Percentiles rank a stretch among this genome's conserved stretches.
phyloP scores from a whole-genome alignment of 2,888 invertebrate species.

The Zaprionus obscuricornis region DNA sequence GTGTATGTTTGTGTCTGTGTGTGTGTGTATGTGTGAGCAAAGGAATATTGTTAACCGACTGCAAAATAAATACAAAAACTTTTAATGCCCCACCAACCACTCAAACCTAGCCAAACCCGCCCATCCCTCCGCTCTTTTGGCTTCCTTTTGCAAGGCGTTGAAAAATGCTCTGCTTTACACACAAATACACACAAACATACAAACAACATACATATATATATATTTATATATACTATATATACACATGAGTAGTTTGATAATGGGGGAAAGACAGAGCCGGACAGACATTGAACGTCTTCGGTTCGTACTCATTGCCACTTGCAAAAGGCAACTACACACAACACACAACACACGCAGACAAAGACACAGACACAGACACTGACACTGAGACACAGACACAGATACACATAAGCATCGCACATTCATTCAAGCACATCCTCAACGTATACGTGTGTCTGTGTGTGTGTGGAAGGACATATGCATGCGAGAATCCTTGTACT shows the following conservation, averaged over 20 bases:
- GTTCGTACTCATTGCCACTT: slow-evolving; percentile 79
- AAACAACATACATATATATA: slow-evolving; percentile 11
- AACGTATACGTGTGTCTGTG: slow-evolving; percentile 29
- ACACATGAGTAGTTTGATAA: slow-evolving; percentile 9
- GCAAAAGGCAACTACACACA: slow-evolving; percentile 67
- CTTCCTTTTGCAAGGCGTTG: slow-evolving; percentile 70
- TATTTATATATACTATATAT: slow-evolving; percentile 1
- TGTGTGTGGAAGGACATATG: slow-evolving; percentile 68
- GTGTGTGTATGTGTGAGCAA: slow-evolving; percentile 41
- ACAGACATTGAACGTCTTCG: slow-evolving; percentile 74
- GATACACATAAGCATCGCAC: slow-evolving; percentile 10
- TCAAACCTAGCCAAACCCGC: too few relatives aligned
- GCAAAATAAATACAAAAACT: slow-evolving; percentile 80
- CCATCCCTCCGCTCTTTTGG: neutral
- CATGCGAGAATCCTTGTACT: slow-evolving; percentile 67
- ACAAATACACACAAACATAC: slow-evolving; percentile 31
- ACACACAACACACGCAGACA: slow-evolving; percentile 11
- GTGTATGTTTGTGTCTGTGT: slow-evolving; percentile 6
- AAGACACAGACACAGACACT: slow-evolving; percentile 21
- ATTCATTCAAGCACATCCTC: slow-evolving; percentile 15
- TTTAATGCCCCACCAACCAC: slow-evolving; percentile 71
- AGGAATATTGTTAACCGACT: slow-evolving; percentile 81
- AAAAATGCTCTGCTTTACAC: slow-evolving; percentile 67
- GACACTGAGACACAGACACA: slow-evolving; percentile 28
- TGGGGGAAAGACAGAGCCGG: slow-evolving; percentile 27